Conservation (phyloP, 2,113 vertebrate genomes). For the Pampusana beccarii region DNA sequence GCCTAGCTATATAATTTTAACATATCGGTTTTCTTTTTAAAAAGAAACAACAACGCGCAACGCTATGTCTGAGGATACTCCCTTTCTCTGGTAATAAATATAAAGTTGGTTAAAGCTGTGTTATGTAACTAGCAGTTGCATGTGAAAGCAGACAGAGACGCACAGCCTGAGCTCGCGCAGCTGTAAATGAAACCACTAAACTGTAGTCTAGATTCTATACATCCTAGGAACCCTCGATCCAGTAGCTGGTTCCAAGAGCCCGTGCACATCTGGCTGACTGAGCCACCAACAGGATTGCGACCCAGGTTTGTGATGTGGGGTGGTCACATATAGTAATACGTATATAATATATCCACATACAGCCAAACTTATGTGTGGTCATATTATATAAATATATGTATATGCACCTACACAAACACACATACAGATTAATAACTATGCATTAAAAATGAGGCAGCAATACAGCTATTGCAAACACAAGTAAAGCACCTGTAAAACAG, state of each 20-base stretch:
- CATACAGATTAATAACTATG: not conserved
- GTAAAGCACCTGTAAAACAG: not conserved
- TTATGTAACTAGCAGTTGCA: not conserved
- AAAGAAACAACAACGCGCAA: not conserved
- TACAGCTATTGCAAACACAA: not conserved
- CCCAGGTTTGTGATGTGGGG: not conserved
- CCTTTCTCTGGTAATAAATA: constrained; percentile 54
- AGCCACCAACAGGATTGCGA: not conserved
- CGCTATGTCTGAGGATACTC: not conserved
- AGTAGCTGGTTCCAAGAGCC: not conserved
- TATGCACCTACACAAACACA: not conserved
- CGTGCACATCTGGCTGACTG: not conserved
- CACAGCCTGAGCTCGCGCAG: constrained; percentile 7
- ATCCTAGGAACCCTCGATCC: not conserved
- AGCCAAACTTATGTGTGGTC: not conserved
- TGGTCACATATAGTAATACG: not conserved
- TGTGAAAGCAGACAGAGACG: not conserved
- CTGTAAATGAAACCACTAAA: constrained; percentile 31
- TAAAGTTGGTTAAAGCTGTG: constrained; percentile 11
- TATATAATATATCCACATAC: not conserved
- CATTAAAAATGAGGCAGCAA: not conserved
- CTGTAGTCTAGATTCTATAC: not conserved
- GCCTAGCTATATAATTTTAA: not conserved
- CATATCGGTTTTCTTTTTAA: not conserved
- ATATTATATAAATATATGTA: not conserved